These are phyloP conservation scores for Danaus chrysippus DNA, from an alignment of 2,888 invertebrate genomes.

Conservation along the genomic window DNA sequence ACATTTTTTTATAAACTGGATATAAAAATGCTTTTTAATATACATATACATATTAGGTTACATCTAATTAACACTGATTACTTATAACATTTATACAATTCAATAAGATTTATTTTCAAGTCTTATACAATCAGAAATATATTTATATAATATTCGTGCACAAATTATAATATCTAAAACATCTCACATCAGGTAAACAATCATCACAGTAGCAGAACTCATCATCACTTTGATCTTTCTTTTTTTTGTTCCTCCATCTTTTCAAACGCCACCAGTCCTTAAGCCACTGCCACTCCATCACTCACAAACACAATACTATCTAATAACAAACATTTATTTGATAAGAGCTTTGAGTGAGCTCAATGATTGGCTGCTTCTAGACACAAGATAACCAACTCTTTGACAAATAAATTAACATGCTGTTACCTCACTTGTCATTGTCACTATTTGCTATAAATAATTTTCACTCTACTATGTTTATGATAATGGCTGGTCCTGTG, in stretches of 20 bases:
- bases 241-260: conserved; percentile 81
- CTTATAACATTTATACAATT: no score
- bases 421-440: conserved; percentile 73
- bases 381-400: conserved; percentile 66
- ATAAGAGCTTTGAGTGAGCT: conserved; percentile 51
- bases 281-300: conserved; percentile 89
- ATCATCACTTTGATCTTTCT: conserved; percentile 76
- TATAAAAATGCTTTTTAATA: no score
- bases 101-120: no score
- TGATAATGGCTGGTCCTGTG: conserved; percentile 29
- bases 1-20: no score
- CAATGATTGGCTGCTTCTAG: conserved; percentile 58
- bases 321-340: conserved; percentile 48
- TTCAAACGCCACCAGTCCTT: conserved; percentile 90
- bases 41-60: no score
- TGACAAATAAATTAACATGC: conserved; percentile 65
- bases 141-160: no score
- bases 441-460: conserved; percentile 50
- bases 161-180: conserved; percentile 1
- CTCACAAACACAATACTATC: conserved; percentile 45
- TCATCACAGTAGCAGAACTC: conserved; percentile 89
- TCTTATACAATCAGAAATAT: no score
- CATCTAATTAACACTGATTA: no score
- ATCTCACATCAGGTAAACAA: conserved; percentile 80
- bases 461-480: conserved; percentile 36